Evolutionary conservation across 2,797 vertebrate species (phyloP), one percentile per base, ranked within the genome.

Genomic region (Bufotes viridis): DNA sequence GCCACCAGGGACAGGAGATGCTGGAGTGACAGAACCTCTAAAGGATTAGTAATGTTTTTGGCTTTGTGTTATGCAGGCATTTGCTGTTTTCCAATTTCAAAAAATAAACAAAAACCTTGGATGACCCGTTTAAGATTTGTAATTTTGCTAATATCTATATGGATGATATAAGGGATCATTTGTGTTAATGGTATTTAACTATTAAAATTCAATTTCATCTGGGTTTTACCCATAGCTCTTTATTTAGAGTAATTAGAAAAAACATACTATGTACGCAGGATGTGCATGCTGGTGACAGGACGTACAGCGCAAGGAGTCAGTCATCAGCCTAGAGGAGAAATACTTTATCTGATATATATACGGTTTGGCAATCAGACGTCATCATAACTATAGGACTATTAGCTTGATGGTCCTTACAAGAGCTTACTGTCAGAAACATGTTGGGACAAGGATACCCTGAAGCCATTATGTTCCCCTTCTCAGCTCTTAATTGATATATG

Each of bases 321-420:
- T 24, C 53, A 26, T 14, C 24, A 42, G 49, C 82, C 82, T 74
- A 20, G 55, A 42, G 82, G 67, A 51, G 29, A 81, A 65, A 81
- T 24, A 61, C 26, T 81, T 11, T 42, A 74, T 57, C 29, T 22
- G 12, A 84, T 74, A 42, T 74, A 84, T 69, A 84, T 22, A 29
- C 12, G 20, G 70, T 57, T 67, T 83, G 42, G 26, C 53, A 70
- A 42, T 84, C 22, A 49, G 20, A 78, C 34, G 70, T 84, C 69
- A 74, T 84, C 82, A 84, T 58, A 81, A 84, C 24, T 84, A 84
- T 60, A 84, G 17, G 72, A 57, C 67, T 34, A 83, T 72, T 58
- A 42, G 69, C 55, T 74, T 84, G 69, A 84, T 60, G 26, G 14
- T 11, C 3, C 65, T 83, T 84, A 72, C 67, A 70, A 22, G 82